Base-by-base conservation (phyloP, 1,140 invertebrate species). In the Coptotermes formosanus region DNA sequence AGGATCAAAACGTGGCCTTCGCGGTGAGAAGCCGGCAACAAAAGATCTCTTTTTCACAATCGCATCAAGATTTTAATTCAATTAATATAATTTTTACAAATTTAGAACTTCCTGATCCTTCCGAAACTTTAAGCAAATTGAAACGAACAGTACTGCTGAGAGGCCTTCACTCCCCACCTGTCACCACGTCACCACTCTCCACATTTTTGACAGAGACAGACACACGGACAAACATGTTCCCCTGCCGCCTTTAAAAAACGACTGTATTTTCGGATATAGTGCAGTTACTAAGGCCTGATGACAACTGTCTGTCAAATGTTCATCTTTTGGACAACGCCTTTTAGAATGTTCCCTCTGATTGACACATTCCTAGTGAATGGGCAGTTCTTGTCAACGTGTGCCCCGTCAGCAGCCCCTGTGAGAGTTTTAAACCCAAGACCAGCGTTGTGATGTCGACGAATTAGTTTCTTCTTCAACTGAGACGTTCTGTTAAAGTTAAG, bases 131-230 rank as follows among this genome's bases (percentile, higher is more conserved):
- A 88, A 99, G 93, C 75, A 99, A 98, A 91, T 99, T 99, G 93
- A 99, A 99, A 89, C 98, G 93, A 44, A 99, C 98, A 83, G 99
- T 99, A 93, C 99, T 99, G 89, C 97, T 98, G 52, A 99, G 94
- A 82, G 99, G 98, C 91, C 99, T 38, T 2, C 38, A 38, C 38
- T 38, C 38, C 38, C 38, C 38, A 38, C 2, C 38, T 38, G 4
- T 38, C 38, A 38, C 38, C 38, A 38, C 4, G 4, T 38, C 38
- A 38, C 38, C 98, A 87, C 97, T 92, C 90, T 96, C 94, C 84
- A 99, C 97, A 93, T 99, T 99, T 98, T 98, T 97, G 94, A 99
- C 99, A 90, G 96, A 98, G n/a, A 99, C 99, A 84, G 98, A 99
- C 86, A 99, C 93, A 93, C 99, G 99, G 9, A 99, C 99, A 89